phyloP scores from a whole-genome alignment of 2,113 vertebrate species.

The Anoura caudifer region DNA sequence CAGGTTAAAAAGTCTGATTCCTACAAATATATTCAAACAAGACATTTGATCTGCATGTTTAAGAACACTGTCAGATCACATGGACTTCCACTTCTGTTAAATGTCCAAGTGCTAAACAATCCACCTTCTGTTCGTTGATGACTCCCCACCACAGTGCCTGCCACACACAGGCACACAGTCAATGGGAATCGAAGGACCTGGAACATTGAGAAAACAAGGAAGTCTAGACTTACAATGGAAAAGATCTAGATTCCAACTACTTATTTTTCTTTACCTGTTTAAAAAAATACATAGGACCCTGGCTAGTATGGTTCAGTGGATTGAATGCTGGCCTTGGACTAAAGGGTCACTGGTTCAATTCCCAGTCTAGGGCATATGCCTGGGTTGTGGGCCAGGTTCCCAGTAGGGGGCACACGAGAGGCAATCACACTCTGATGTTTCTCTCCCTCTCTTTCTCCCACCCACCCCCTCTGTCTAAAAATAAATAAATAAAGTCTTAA shows the following conservation, averaged over 20 bases:
- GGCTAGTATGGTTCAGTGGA: too few species aligned
- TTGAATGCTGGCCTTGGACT: too few species aligned
- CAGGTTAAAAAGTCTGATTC: not conserved
- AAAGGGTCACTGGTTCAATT: too few species aligned
- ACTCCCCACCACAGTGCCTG: too few species aligned
- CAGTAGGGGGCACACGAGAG: too few species aligned
- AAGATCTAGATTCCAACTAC: not conserved
- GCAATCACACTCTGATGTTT: too few species aligned
- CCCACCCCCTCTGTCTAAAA: too few species aligned
- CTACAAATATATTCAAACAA: not conserved
- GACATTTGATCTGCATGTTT: not conserved
- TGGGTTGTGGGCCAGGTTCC: too few species aligned
- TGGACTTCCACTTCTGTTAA: not conserved
- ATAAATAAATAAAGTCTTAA: too few species aligned
- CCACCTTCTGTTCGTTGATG: not conserved
- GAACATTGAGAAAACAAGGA: not conserved
- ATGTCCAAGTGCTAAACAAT: not conserved
- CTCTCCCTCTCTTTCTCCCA: too few species aligned
- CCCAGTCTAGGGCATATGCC: too few species aligned
- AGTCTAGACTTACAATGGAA: not conserved
- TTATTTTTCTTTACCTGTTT: not conserved
- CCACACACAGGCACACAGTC: not conserved
- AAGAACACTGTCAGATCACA: not conserved
- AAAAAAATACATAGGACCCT: not conserved
- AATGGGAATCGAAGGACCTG: too few species aligned